phyloP scores from a whole-genome alignment of 2,888 invertebrate genomes.

The Drosophila pseudotakahashii region DNA sequence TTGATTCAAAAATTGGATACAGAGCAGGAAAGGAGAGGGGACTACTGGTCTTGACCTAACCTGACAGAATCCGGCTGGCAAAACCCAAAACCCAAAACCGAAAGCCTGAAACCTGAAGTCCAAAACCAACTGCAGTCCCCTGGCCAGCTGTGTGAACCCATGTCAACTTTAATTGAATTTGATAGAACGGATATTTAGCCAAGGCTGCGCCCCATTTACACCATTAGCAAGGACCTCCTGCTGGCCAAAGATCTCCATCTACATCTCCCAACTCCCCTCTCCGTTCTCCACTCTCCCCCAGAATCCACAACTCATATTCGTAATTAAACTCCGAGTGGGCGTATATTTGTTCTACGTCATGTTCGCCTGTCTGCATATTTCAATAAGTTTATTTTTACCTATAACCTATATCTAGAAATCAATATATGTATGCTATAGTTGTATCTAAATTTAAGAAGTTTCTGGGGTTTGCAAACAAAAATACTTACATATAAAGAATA shows the following conservation, averaged over 20 bases:
- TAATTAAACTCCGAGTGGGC: slow-evolving; percentile 17
- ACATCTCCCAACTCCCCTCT: no score
- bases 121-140: slow-evolving; percentile 2
- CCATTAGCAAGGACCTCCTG: slow-evolving; percentile 37
- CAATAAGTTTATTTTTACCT: background rate
- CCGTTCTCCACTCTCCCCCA: background rate
- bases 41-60: background rate
- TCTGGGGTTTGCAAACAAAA: no score
- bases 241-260: background rate
- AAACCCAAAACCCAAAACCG: background rate
- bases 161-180: slow-evolving; percentile 79
- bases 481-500: no score
- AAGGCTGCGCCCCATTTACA: slow-evolving; percentile 67
- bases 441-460: background rate
- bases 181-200: slow-evolving; percentile 78
- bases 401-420: background rate
- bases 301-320: slow-evolving; percentile 10
- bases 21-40: slow-evolving; percentile 24
- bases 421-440: background rate
- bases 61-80: slow-evolving; percentile 1
- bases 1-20: slow-evolving; percentile 62
- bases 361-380: background rate
- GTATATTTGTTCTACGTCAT: background rate
- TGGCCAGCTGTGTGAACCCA: slow-evolving; percentile 71
- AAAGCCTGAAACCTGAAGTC: background rate